A percentile compares a stretch with the other conserved stretches of the same genome.
Evolutionary conservation across 2,888 invertebrate genomes (phyloP).

Genomic region (Meta bourneti): DNA sequence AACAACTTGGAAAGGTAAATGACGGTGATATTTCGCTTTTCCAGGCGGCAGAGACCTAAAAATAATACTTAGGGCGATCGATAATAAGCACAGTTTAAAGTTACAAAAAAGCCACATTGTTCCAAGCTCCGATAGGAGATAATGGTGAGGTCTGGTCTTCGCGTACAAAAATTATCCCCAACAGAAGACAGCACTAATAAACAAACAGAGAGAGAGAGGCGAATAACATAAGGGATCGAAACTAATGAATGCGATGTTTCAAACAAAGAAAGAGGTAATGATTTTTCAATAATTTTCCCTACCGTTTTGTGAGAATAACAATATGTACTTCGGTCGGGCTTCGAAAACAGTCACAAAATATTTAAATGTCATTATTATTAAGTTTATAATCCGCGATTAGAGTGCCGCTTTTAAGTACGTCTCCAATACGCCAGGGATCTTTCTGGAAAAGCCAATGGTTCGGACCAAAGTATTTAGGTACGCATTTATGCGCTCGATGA

Average conservation of each 20-base stretch:
- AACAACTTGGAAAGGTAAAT: conserved; percentile 42
- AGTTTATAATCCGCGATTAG: conserved; percentile 41
- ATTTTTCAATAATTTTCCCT: conserved; percentile 72
- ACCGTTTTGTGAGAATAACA: conserved; percentile 53
- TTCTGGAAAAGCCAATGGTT: conserved; percentile 18
- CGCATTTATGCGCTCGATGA: background rate
- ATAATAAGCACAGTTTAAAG: conserved; percentile 42
- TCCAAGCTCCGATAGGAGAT: conserved; percentile 20
- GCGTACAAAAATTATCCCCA: conserved; percentile 44
- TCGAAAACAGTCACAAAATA: conserved; percentile 43
- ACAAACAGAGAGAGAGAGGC: conserved; percentile 32
- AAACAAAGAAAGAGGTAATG: conserved; percentile 66
- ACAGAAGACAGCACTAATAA: conserved; percentile 61
- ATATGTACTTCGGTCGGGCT: conserved; percentile 44
- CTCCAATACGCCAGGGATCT: conserved; percentile 25
- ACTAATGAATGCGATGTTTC: conserved; percentile 63
- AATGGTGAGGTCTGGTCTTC: conserved; percentile 53
- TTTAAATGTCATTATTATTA: conserved; percentile 61
- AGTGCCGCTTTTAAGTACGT: conserved; percentile 17
- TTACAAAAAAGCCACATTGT: conserved; percentile 30
- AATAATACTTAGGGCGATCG: conserved; percentile 41
- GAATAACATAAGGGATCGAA: conserved; percentile 12
- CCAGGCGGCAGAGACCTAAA: conserved; percentile 19
- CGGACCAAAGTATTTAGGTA: background rate
- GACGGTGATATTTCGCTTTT: conserved; percentile 34